phyloP scores from a whole-genome alignment of 2,797 vertebrate genomes.

The Zalophus californianus region DNA sequence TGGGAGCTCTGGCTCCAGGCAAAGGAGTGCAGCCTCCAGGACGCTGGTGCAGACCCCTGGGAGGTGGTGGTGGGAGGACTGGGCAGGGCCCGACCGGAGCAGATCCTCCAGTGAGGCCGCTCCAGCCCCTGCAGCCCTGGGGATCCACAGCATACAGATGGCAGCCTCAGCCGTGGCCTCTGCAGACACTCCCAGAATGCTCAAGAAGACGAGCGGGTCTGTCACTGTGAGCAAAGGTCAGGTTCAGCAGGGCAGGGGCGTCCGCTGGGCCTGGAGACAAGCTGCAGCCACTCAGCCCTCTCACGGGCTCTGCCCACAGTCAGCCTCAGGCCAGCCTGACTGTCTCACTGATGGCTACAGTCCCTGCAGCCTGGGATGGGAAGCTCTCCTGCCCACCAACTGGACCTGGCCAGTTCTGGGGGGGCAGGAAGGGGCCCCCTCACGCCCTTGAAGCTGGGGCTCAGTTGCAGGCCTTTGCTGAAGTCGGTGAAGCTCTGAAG shows the following conservation, averaged over 20 bases:
- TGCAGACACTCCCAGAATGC: not conserved
- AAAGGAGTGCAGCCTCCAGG: constrained; percentile 39
- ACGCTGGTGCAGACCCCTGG: not conserved
- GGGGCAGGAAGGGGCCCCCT: not conserved
- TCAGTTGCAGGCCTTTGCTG: not conserved
- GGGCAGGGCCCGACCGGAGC: rapidly evolving
- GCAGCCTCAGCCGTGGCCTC: not conserved
- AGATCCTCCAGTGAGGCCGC: too few species aligned
- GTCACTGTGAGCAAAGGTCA: constrained; percentile 43
- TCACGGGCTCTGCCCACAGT: not conserved
- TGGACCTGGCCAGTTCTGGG: not conserved
- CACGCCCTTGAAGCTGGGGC: constrained; percentile 65
- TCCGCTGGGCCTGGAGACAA: not conserved
- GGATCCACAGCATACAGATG: not conserved
- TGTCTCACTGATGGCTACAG: not conserved
- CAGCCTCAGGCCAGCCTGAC: not conserved
- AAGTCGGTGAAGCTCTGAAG: constrained; percentile 50
- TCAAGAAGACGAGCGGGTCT: not conserved
- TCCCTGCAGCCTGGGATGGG: not conserved
- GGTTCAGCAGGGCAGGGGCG: not conserved
- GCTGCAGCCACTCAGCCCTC: not conserved
- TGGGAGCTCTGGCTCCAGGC: constrained; percentile 31
- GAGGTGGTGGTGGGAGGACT: not conserved
- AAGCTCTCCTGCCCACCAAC: not conserved
- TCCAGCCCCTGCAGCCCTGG: not conserved